Evolutionary conservation across 1,140 invertebrate genomes (phyloP).

Genomic region (Lordiphosa stackelbergi): DNA sequence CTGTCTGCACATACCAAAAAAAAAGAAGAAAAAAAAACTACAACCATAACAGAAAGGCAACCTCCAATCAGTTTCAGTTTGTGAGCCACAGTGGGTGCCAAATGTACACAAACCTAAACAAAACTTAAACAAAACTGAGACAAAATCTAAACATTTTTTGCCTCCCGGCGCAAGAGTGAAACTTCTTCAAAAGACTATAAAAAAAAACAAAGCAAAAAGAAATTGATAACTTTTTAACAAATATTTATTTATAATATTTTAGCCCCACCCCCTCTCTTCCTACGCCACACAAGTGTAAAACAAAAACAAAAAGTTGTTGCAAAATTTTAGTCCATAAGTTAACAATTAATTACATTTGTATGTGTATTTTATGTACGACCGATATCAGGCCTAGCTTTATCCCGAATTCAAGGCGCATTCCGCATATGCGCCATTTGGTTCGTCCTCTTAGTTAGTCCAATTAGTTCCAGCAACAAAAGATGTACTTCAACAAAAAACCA

Average conservation of each 20-base stretch:
- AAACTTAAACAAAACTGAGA: slow-evolving; percentile 30
- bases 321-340: slow-evolving; percentile 61
- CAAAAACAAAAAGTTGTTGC: slow-evolving; percentile 46
- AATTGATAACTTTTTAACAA: slow-evolving; percentile 65
- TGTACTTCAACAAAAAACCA: slow-evolving; percentile 49
- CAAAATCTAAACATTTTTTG: slow-evolving; percentile 31
- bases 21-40: slow-evolving; percentile 31
- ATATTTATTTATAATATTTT: slow-evolving; percentile 72
- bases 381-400: slow-evolving; percentile 68
- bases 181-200: slow-evolving; percentile 70
- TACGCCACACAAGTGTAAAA: slow-evolving; percentile 8
- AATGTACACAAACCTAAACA: slow-evolving; percentile 38
- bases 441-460: slow-evolving; percentile 64
- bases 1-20: slow-evolving; percentile 62
- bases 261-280: background rate
- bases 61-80: slow-evolving; percentile 22
- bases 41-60: slow-evolving; percentile 22
- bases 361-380: slow-evolving; percentile 22
- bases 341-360: slow-evolving; percentile 31
- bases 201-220: slow-evolving; percentile 33
- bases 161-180: slow-evolving; percentile 45
- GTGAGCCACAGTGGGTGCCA: slow-evolving; percentile 57
- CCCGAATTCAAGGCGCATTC: slow-evolving; percentile 25
- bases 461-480: slow-evolving; percentile 52
- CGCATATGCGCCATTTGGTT: slow-evolving; percentile 26